These are phyloP conservation scores for Perognathus longimembris DNA, from an alignment of 2,113 vertebrate species.

Conservation along the genomic window DNA sequence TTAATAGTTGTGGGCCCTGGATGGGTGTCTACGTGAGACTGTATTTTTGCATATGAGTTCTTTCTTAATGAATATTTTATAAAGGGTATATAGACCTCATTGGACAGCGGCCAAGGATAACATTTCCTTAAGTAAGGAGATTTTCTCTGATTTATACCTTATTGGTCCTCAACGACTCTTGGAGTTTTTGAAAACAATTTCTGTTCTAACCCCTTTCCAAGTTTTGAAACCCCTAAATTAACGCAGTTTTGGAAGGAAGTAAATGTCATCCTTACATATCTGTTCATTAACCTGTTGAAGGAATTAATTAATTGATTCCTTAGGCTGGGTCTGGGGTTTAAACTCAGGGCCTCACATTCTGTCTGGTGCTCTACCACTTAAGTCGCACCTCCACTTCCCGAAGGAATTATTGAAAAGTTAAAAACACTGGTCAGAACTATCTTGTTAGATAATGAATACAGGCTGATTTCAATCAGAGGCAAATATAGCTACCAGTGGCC, in stretches of 20 bases:
- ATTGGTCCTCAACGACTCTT: neutral
- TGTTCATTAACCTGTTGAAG: neutral
- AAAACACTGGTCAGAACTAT: neutral
- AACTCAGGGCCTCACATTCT: too few species aligned
- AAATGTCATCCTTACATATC: conserved; percentile 16
- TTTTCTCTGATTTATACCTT: conserved; percentile 27
- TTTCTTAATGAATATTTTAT: neutral
- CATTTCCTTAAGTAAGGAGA: neutral
- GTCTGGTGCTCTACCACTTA: too few species aligned
- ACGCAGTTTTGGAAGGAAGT: conserved; percentile 19
- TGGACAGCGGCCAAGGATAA: neutral
- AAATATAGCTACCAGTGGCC: neutral
- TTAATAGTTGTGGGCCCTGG: neutral
- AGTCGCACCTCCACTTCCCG: neutral
- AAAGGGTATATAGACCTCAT: neutral
- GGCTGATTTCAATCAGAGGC: conserved; percentile 34
- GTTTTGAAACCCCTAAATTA: conserved; percentile 24
- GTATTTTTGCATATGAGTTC: neutral
- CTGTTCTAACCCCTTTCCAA: conserved; percentile 21
- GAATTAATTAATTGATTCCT: neutral
- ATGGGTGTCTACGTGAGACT: neutral
- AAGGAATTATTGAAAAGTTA: conserved; percentile 32
- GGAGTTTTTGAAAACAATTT: conserved; percentile 5
- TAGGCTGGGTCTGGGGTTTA: too few species aligned
- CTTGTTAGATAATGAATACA: conserved; percentile 39